These are phyloP conservation scores for Ochropacha duplaris DNA, from an alignment of 2,888 invertebrate genomes.

Conservation along the genomic window DNA sequence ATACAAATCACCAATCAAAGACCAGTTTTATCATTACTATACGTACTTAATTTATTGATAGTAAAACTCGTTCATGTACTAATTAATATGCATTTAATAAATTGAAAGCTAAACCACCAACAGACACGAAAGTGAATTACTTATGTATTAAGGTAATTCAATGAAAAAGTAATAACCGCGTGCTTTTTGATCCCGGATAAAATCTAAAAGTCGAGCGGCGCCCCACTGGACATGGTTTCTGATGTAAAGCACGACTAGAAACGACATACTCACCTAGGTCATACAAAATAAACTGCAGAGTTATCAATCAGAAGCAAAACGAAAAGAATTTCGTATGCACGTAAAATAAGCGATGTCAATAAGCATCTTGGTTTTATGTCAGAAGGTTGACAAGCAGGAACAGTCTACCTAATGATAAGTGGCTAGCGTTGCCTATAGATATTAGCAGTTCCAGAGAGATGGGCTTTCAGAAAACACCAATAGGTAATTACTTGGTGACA, in stretches of 20 bases:
- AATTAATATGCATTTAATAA: constrained; percentile 60
- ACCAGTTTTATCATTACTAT: constrained; percentile 41
- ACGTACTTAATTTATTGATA: constrained; percentile 33
- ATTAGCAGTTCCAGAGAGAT: no score
- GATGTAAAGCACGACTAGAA: constrained; percentile 23
- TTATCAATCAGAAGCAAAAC: no score
- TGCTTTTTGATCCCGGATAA: constrained; percentile 65
- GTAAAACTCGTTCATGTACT: constrained; percentile 48
- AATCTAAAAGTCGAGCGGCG: constrained; percentile 52
- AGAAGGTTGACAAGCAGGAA: no score
- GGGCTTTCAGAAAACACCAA: no score
- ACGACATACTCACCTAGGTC: not conserved
- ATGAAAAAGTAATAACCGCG: constrained; percentile 59
- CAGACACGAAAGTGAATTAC: constrained; percentile 61
- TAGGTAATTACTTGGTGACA: no score
- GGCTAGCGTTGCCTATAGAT: no score
- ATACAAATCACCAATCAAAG: constrained; percentile 29
- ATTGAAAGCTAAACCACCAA: constrained; percentile 48
- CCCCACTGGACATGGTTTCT: constrained; percentile 41
- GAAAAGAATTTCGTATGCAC: no score
- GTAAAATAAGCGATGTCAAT: no score
- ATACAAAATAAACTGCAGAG: no score
- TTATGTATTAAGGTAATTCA: constrained; percentile 55
- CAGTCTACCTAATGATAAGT: no score
- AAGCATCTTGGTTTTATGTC: no score